Percentiles rank a stretch among this genome's conserved stretches.
phyloP scores from a whole-genome alignment of 2,113 vertebrate species.

The Callorhinus ursinus region DNA sequence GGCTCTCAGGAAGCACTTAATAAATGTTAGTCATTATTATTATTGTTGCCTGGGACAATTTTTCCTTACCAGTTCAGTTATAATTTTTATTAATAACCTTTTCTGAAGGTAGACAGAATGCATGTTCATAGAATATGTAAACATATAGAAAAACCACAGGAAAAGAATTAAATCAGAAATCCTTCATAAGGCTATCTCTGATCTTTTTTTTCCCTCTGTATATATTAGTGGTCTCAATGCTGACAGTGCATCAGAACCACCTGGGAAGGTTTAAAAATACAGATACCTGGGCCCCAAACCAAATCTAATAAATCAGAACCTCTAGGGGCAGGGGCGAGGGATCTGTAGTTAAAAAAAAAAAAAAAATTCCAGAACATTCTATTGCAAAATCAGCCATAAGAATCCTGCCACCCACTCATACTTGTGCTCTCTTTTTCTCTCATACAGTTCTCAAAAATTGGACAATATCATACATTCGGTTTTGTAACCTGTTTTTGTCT shows the following conservation, averaged over 20 bases:
- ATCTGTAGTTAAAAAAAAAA: neutral
- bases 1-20: neutral
- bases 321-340: neutral
- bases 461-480: neutral
- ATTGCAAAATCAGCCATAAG: neutral
- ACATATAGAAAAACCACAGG: neutral
- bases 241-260: neutral
- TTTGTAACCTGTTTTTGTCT: neutral
- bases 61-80: constrained; percentile 8
- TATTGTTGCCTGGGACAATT: neutral
- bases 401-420: neutral
- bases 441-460: neutral
- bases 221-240: neutral
- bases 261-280: neutral
- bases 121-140: neutral
- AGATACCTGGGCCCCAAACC: neutral
- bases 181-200: neutral
- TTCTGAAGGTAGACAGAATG: neutral
- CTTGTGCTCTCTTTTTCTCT: neutral
- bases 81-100: constrained; percentile 38
- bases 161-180: constrained; percentile 7
- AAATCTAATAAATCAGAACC: neutral
- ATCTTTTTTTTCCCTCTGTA: neutral
- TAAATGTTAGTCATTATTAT: neutral
- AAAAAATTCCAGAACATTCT: neutral